A percentile compares a stretch with the other conserved stretches of the same genome.
Conservation (phyloP, 2,888 invertebrate species). For the Amblyjoppa proteus region DNA sequence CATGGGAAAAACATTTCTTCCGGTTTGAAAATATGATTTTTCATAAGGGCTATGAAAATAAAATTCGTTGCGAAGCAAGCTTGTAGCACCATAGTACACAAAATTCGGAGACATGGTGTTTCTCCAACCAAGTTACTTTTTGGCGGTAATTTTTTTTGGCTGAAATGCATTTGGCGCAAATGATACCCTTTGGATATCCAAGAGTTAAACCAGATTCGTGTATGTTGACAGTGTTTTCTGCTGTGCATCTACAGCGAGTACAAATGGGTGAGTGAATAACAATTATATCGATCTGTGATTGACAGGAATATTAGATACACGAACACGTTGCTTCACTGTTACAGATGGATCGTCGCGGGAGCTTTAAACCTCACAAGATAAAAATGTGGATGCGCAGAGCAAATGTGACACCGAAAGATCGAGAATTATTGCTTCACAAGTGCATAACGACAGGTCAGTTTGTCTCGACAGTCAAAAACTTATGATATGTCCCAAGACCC, state of each 20-base stretch:
- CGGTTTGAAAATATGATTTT: no score
- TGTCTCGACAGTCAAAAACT: background rate
- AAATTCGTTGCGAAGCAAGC: no score
- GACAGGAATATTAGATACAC: background rate
- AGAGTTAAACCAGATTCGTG: slow-evolving; percentile 3
- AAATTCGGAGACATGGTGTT: no score
- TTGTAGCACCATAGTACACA: no score
- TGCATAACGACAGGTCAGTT: slow-evolving; percentile 71
- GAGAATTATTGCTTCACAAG: slow-evolving; percentile 67
- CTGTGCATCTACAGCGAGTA: slow-evolving; percentile 75
- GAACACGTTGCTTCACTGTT: slow-evolving; percentile 1
- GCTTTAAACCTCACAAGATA: slow-evolving; percentile 71
- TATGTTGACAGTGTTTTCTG: slow-evolving; percentile 74
- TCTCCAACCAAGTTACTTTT: no score
- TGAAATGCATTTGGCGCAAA: background rate
- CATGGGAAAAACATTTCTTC: no score
- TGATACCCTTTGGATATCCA: background rate
- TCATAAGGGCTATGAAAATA: no score
- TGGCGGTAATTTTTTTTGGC: background rate
- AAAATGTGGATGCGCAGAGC: slow-evolving; percentile 68
- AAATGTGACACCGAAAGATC: slow-evolving; percentile 64
- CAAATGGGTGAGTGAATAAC: slow-evolving; percentile 72
- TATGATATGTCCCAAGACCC: background rate
- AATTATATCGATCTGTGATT: slow-evolving; percentile 3
- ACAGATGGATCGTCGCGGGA: slow-evolving; percentile 75